Evolutionary conservation across 2,797 vertebrate species (phyloP).

Genomic region (Gallirallus australis): DNA sequence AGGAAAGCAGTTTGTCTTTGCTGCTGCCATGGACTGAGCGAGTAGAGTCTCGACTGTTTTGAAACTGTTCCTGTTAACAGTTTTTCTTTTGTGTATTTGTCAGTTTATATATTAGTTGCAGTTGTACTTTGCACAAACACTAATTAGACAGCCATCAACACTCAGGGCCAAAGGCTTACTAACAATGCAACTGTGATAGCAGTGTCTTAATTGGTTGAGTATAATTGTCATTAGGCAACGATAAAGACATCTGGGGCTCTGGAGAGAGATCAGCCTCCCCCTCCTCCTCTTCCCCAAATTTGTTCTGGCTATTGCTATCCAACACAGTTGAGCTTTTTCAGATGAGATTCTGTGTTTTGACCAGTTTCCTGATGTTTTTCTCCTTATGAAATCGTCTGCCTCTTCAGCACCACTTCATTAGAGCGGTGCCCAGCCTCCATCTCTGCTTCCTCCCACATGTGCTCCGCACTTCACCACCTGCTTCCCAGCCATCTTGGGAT

Average conservation of each 20-base stretch:
- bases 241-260: slow-evolving; percentile 85
- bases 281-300: slow-evolving; percentile 63
- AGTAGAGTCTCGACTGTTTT: neutral
- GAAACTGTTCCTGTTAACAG: slow-evolving; percentile 56
- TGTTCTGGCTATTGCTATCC: slow-evolving; percentile 69
- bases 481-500: neutral
- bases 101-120: slow-evolving; percentile 71
- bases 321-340: slow-evolving; percentile 55
- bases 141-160: slow-evolving; percentile 79
- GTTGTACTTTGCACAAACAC: slow-evolving; percentile 74
- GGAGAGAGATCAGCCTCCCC: slow-evolving; percentile 78
- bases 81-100: slow-evolving; percentile 72
- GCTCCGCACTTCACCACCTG: slow-evolving; percentile 41
- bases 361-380: slow-evolving; percentile 57
- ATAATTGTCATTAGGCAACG: slow-evolving; percentile 81
- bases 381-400: slow-evolving; percentile 45
- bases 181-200: slow-evolving; percentile 79
- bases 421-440: slow-evolving; percentile 6
- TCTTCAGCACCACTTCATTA: slow-evolving; percentile 70
- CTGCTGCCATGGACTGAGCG: slow-evolving; percentile 2
- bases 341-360: slow-evolving; percentile 55
- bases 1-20: slow-evolving; percentile 13
- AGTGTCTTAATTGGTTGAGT: slow-evolving; percentile 81
- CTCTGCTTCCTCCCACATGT: slow-evolving; percentile 7
- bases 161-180: slow-evolving; percentile 76